These are phyloP conservation scores for Masnerella sp. DNA, from an alignment of 2,888 invertebrate genomes.

Conservation along the genomic window DNA sequence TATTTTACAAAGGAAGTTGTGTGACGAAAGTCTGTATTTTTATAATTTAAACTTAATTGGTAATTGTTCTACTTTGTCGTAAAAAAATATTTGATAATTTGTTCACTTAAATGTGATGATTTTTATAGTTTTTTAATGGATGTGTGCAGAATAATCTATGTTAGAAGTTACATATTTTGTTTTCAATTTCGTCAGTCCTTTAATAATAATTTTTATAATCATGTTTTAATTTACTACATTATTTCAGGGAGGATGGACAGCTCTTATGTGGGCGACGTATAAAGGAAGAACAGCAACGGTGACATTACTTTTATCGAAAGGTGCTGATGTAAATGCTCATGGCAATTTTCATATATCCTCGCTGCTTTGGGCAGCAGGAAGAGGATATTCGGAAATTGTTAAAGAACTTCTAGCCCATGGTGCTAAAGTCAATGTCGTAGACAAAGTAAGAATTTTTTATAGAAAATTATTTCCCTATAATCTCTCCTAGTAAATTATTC, in stretches of 20 bases:
- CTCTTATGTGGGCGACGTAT: constrained; percentile 98
- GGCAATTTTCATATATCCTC: constrained; percentile 97
- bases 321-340: constrained; percentile 96
- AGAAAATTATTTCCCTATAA: not conserved
- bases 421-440: constrained; percentile 96
- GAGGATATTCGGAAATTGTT: constrained; percentile 93
- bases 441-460: constrained; percentile 82
- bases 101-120: no score
- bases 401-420: constrained; percentile 89
- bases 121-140: no score
- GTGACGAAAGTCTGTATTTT: no score
- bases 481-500: not conserved
- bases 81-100: no score
- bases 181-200: no score
- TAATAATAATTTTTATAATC: no score
- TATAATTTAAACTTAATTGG: no score
- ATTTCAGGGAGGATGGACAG: constrained; percentile 95
- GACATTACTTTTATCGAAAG: constrained; percentile 87
- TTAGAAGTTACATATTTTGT: no score
- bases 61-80: no score
- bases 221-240: no score
- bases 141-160: no score
- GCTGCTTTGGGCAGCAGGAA: constrained; percentile 95
- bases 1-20: no score
- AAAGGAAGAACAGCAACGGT: constrained; percentile 91